Percentiles rank a stretch among this genome's conserved stretches.
phyloP scores from a whole-genome alignment of 2,797 vertebrate genomes.

The Coilia nasus region DNA sequence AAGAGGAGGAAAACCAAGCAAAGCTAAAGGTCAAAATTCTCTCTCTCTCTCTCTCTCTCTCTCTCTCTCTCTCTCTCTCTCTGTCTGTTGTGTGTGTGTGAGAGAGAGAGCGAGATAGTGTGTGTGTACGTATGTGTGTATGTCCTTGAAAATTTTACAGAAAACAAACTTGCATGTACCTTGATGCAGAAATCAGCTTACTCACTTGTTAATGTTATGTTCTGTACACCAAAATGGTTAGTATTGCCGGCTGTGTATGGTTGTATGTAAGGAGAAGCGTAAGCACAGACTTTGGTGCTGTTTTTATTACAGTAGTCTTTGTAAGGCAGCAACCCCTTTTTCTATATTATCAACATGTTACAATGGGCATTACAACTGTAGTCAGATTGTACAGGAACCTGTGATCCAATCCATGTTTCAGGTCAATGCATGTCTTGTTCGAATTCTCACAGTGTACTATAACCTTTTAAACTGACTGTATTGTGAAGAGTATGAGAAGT shows the following conservation, averaged over 20 bases:
- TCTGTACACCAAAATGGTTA: not conserved
- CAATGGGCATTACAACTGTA: not conserved
- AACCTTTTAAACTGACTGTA: no score
- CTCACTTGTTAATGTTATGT: not conserved
- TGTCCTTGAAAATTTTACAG: not conserved
- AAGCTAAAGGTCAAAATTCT: conserved; percentile 3
- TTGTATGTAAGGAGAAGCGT: not conserved
- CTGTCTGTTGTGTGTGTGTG: conserved; percentile 6
- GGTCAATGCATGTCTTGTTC: no score
- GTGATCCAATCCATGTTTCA: no score
- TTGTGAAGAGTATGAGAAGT: no score
- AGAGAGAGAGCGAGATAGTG: not conserved
- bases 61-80: not conserved
- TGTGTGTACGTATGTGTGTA: not conserved
- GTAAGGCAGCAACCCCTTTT: not conserved
- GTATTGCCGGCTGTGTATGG: not conserved
- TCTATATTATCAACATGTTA: not conserved
- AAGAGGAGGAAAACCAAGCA: not conserved
- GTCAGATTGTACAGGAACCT: not conserved
- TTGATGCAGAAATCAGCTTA: not conserved
- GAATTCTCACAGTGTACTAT: no score
- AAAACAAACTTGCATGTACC: not conserved
- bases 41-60: not conserved
- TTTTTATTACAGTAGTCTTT: not conserved
- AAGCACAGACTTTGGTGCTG: not conserved